Evolutionary conservation across 2,113 vertebrate genomes (phyloP).

Genomic region (Sebastes schlegelii): DNA sequence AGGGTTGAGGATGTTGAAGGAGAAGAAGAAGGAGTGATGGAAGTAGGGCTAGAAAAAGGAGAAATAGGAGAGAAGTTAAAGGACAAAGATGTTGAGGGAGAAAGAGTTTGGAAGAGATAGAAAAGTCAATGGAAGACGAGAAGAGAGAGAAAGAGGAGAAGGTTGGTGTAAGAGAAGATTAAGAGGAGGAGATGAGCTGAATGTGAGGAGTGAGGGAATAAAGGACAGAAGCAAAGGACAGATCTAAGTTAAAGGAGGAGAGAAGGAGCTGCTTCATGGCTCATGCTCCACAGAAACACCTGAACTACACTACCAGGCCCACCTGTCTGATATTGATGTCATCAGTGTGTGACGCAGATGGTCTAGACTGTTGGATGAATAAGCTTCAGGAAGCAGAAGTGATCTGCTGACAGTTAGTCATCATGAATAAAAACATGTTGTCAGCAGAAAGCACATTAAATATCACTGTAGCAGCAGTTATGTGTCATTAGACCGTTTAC

Average conservation of each 20-base stretch:
- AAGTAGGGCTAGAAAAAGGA: too few species aligned
- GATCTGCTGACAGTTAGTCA: slow-evolving; percentile 12
- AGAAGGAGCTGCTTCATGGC: too few species aligned
- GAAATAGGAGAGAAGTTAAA: too few species aligned
- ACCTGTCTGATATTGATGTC: slow-evolving; percentile 30
- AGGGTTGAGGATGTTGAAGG: background rate
- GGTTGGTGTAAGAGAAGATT: too few species aligned
- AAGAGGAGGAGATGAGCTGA: too few species aligned
- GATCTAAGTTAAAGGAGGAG: too few species aligned
- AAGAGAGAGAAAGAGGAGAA: background rate
- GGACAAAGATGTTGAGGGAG: background rate
- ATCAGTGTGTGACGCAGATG: slow-evolving; percentile 30
- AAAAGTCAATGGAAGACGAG: background rate
- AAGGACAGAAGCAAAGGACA: too few species aligned
- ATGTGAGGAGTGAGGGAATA: too few species aligned
- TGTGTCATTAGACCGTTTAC: background rate
- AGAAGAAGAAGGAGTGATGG: background rate
- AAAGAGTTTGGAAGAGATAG: background rate
- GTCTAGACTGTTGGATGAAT: slow-evolving; percentile 41
- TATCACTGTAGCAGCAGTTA: background rate
- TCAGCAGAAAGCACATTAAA: background rate
- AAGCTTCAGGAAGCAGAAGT: background rate
- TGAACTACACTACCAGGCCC: background rate
- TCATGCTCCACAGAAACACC: background rate
- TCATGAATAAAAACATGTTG: background rate